Evolutionary conservation across 2,888 invertebrate species (phyloP), one percentile per base, ranked within the genome.

Genomic region (Eucera pruinosa): DNA sequence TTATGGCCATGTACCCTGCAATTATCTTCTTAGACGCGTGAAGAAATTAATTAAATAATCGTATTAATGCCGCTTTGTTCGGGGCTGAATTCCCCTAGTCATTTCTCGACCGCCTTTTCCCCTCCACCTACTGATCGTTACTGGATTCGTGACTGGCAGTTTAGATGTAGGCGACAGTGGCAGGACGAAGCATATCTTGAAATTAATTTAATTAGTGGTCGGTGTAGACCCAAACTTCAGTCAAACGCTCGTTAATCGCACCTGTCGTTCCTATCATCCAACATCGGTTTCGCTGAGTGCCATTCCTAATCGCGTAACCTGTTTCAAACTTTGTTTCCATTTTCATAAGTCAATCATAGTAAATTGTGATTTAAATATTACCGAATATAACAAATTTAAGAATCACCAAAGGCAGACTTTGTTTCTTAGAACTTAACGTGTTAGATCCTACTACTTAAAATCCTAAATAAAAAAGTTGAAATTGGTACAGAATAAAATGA

Each of bases 191-290:
- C 71, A 66, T 77, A 78, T 74, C 81, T 81, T 73, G 84, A 84
- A 90, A 91, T 91, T 91, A 91, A 91, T 91, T 91, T 90, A 91
- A 91, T 91, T 91, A 91, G 91, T 86, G 91, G 91, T 90, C 84
- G 90, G 84, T 83, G 85, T 83, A 86, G 84, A 80, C 82, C 83
- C 80, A 86, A 90, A 90, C 87, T 90, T 84, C 74, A 76, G 87
- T 90, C 86, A 89, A 90, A 91, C 88, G 83, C 88, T 88, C 91
- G 86, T 91, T 91, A 86, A 85, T 87, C 87, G 89, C 91, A 91
- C 88, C 91, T 91, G 91, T 88, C 87, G 87, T 75, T 78, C 62
- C 76, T 70, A 64, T 74, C 69, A 62, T 57, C 88, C 86, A 76
- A 71, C 62, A 58, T 50, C 30, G 41, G 39, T 11, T 36, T 45